Base-by-base conservation (phyloP, 1,140 invertebrate genomes). In the Dreissena polymorpha region DNA sequence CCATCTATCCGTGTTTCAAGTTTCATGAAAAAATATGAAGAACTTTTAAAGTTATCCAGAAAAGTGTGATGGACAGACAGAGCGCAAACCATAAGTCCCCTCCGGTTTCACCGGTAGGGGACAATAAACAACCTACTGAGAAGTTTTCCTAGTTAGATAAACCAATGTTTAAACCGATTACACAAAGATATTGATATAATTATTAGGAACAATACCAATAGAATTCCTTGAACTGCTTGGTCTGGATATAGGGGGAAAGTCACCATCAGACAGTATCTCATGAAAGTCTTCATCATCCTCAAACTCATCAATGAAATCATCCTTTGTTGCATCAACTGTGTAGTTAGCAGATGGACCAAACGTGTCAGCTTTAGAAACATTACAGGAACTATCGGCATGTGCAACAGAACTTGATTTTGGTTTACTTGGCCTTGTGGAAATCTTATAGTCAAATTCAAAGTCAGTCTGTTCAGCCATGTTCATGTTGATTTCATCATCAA, bases 381-480 rank as follows among this genome's bases (percentile, higher is more conserved):
- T 39, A 13, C 16, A n/a, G 27, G 10, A 10, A 71, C 50, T 23
- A 18, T 12, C 57, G 3, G 57, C 21, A 60, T 60, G 21, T 60
- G 16, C 51, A 78, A 8, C 23, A 55, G 29, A 57, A 21, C 75
- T 78, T 21, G 39, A 25, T n/a, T n/a, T 64, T 6, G 27, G 23
- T 14, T n/a, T 73, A 51, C 29, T n/a, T 6, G 57, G 57, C 57
- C 2, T 60, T 27, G 85, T 73, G 39, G 83, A 68, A 18, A 88
- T 65, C n/a, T 80, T 85, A 71, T 86, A 88, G 18, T 74, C 78
- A 84, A 88, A 88, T 10, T 84, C n/a, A 75, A 78, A 83, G 27
- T 87, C 78, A 51, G 50, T 68, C 23, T 69, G 23, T 29, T 82
- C 79, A 27, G 79, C 79, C 79, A 82, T 64, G 14, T 74, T 39